phyloP scores from a whole-genome alignment of 1,140 invertebrate genomes.

The Drosophila neocordata region DNA sequence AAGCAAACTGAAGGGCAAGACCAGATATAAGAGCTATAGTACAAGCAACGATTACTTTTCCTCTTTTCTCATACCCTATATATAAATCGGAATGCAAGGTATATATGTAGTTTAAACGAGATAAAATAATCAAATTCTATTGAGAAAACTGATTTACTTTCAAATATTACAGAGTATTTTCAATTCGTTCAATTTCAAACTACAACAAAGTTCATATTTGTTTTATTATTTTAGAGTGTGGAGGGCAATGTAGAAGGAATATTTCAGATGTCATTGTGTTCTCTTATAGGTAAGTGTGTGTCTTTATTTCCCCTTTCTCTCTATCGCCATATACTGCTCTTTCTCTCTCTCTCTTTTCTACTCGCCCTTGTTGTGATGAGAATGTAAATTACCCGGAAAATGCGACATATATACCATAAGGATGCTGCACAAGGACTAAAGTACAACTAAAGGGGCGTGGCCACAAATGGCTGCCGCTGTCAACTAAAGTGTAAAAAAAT shows the following conservation, averaged over 20 bases:
- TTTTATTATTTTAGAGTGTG: conserved; percentile 68
- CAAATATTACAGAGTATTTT: conserved; percentile 23
- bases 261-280: conserved; percentile 41
- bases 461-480: conserved; percentile 70
- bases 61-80: conserved; percentile 27
- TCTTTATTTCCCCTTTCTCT: conserved; percentile 17
- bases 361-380: conserved; percentile 59
- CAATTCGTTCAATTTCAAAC: conserved; percentile 5
- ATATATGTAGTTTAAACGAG: neutral
- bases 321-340: neutral
- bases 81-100: neutral
- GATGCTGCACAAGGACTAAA: conserved; percentile 55
- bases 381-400: conserved; percentile 79
- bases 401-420: conserved; percentile 67
- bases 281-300: conserved; percentile 32
- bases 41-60: conserved; percentile 39
- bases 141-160: neutral
- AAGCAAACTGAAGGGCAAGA: conserved; percentile 51
- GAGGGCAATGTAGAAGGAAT: conserved; percentile 30
- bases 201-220: conserved; percentile 39
- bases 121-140: neutral
- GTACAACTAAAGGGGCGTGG: conserved; percentile 53
- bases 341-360: conserved; percentile 12
- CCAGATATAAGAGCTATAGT: conserved; percentile 41
- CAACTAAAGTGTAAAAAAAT: conserved; percentile 80